These are phyloP conservation scores for Rousettus madagascariensis DNA, from an alignment of 2,797 vertebrate genomes.

Conservation along the genomic window DNA sequence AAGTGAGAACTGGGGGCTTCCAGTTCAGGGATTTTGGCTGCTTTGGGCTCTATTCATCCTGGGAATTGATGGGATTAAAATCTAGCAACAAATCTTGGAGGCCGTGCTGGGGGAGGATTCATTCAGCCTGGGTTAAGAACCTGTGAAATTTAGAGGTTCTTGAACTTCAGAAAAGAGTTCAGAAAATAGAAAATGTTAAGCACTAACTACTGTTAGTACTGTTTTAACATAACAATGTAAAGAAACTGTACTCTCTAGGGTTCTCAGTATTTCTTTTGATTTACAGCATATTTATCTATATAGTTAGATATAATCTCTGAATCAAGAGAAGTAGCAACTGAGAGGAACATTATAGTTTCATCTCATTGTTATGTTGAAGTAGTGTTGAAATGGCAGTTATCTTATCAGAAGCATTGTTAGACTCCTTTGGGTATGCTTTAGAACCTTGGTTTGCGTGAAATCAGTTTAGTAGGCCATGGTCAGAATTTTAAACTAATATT, in stretches of 20 bases:
- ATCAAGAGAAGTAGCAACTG: not conserved
- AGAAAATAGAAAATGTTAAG: conserved; percentile 8
- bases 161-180: conserved; percentile 24
- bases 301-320: not conserved
- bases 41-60: not conserved
- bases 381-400: conserved; percentile 35
- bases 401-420: not conserved
- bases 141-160: not conserved
- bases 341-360: not conserved
- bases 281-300: not conserved
- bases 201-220: not conserved
- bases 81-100: not conserved
- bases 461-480: not conserved
- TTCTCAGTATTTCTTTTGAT: conserved; percentile 31
- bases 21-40: not conserved
- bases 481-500: conserved; percentile 29
- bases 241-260: not conserved
- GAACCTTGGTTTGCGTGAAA: not conserved
- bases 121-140: not conserved
- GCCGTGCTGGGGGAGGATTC: not conserved
- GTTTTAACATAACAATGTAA: conserved; percentile 21
- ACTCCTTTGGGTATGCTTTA: not conserved
- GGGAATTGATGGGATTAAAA: not conserved
- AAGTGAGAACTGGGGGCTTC: not conserved
- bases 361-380: conserved; percentile 31